phyloP scores from a whole-genome alignment of 2,113 vertebrate species.

The Lanius collurio region DNA sequence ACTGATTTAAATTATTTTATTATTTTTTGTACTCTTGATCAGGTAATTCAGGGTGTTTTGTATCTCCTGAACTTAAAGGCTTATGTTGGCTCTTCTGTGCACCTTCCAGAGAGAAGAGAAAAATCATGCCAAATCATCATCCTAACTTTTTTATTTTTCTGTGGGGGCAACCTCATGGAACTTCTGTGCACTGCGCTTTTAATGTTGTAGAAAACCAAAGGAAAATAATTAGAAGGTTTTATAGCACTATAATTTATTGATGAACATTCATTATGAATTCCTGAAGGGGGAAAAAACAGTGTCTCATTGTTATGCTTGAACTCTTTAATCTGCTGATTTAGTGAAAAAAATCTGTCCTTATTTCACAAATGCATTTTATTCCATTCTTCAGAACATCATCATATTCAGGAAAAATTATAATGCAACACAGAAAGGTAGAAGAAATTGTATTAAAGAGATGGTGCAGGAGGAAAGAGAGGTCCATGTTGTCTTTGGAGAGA shows the following conservation, averaged over 20 bases:
- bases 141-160: background rate
- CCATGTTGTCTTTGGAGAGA: background rate
- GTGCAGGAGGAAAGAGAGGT: background rate
- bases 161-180: background rate
- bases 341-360: background rate
- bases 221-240: background rate
- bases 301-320: background rate
- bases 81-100: background rate
- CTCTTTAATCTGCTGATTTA: background rate
- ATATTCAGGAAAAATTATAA: background rate
- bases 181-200: background rate
- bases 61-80: background rate
- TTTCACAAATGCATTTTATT: background rate
- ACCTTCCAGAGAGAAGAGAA: background rate
- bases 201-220: background rate
- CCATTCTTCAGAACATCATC: background rate
- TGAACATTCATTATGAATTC: background rate
- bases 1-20: background rate
- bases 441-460: background rate
- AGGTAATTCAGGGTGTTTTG: background rate
- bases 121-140: background rate
- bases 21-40: background rate
- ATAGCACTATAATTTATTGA: conserved; percentile 9
- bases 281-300: background rate
- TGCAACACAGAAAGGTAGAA: background rate